Evolutionary conservation across 2,113 vertebrate species (phyloP), one percentile per base, ranked within the genome.

Genomic region (Sceloporus undulatus): DNA sequence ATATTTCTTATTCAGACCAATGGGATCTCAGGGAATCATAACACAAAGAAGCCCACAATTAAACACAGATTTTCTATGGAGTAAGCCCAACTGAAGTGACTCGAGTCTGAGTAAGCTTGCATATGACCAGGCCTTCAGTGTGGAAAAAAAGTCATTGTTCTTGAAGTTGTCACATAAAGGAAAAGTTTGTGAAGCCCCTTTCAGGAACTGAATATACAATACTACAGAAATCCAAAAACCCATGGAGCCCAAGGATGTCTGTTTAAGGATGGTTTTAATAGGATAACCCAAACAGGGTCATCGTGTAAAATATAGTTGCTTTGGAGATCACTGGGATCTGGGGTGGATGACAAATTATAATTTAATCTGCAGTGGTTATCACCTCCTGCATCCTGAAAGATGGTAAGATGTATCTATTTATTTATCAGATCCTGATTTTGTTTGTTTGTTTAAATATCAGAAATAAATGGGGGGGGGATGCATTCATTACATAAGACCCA

Each of bases 371-470:
- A 19, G 74, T 90, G 91, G 86, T 88, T 87, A 89, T 85, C 91
- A 93, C 91, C 93, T 92, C 88, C 40, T 34, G 91, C 83, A 93
- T 77, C 82, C 71, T 71, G 77, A 79, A 88, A 88, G 90, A 74
- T 10, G 73, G 59, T 71, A 82, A 13, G 42, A 18, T 81, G 85
- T 54, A 73, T 84, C 85, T 88, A 84, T 90, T 92, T 93, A 87
- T 91, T 94, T 89, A 91, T 89, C 89, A 92, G 92, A 94, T 94
- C 94, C 90, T 94, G 93, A 93, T 93, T 93, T 27, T 48, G 48
- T 48, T 48, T 6, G 2, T 48, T 48, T 6, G 48, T 48, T 48
- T 48, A 66, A 78, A 38, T 91, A 92, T 93, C 76, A 79, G 88
- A 92, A 93, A 90, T 92, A 94, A 94, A 90, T 73, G 10, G 81